Evolutionary conservation across 30 jellyfish, hydroid and myxozoan genomes (phyloP), one percentile per base, ranked within the genome.

Genomic region (Aurelia aurita): DNA sequence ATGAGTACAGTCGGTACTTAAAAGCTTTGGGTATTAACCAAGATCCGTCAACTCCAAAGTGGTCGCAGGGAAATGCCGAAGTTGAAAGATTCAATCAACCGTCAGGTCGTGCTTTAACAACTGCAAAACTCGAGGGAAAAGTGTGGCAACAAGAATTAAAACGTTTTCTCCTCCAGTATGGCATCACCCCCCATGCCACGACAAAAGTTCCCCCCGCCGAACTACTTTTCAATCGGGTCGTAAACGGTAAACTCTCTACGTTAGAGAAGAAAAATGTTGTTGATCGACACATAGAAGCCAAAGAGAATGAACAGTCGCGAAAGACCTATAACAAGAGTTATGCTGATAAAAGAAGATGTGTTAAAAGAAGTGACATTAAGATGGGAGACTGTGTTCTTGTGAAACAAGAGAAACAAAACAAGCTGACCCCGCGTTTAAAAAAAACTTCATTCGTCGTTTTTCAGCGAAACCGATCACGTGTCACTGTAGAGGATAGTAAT

Each of bases 11-110:
- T 3, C 47, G 16, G 16, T 75, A 27, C 21, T 22, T 47, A 27
- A 75, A 75, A 21, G 65, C 21, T 25, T 22, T 22, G n/a, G 78
- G 87, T n/a, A 75, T 75, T 4, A 31, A 75, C 39, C 79, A 75
- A 1, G 75, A 67, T 34, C 51, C 31, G 32, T 39, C 51, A 15
- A 66, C 86, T 14, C 92, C 86, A 18, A 16, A 14, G 7, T 64
- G 83, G 51, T 90, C 87, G 69, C 80, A 67, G 23, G 87, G 78
- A 57, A 75, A 75, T 53, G 61, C 57, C 0, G 57, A 68, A 64
- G 58, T 28, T 2, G 61, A 68, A 68, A 15, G 47, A 3, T 75
- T 75, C 29, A 75, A 12, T 27, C 74, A 75, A 51, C 87, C 87
- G 60, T n/a, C 47, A 9, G 58, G 58, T 14, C 47, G 47, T 47